phyloP scores from a whole-genome alignment of 2,113 vertebrate genomes.

The Pseudois nayaur region DNA sequence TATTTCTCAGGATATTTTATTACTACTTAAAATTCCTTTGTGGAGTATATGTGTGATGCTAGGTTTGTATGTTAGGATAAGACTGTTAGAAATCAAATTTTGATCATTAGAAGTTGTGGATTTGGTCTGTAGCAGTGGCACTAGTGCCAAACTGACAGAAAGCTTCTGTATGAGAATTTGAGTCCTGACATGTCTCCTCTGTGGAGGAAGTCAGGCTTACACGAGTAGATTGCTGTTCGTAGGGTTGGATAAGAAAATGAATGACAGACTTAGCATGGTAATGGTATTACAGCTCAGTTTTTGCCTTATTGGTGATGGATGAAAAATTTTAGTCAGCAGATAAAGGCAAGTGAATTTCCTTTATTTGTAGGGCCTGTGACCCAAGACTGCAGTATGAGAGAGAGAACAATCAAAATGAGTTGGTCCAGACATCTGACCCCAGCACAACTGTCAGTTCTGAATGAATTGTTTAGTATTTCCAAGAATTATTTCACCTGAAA shows the following conservation, averaged over 20 bases:
- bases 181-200: neutral
- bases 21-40: neutral
- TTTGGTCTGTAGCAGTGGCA: neutral
- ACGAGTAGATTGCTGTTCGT: neutral
- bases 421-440: neutral
- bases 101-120: neutral
- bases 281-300: neutral
- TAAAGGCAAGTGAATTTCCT: neutral
- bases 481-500: constrained; percentile 1
- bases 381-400: neutral
- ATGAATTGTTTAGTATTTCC: neutral
- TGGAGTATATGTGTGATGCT: neutral
- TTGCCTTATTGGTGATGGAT: neutral
- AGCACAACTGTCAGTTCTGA: neutral
- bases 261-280: neutral
- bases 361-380: neutral
- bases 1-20: neutral
- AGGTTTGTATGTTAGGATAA: neutral
- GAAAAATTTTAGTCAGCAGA: neutral
- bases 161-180: neutral
- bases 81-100: neutral
- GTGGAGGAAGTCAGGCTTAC: neutral
- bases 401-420: neutral
- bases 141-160: neutral
- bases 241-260: neutral